Evolutionary conservation across 2,113 vertebrate genomes (phyloP), one percentile per base, ranked within the genome.

Genomic region (Heteronetta atricapilla): DNA sequence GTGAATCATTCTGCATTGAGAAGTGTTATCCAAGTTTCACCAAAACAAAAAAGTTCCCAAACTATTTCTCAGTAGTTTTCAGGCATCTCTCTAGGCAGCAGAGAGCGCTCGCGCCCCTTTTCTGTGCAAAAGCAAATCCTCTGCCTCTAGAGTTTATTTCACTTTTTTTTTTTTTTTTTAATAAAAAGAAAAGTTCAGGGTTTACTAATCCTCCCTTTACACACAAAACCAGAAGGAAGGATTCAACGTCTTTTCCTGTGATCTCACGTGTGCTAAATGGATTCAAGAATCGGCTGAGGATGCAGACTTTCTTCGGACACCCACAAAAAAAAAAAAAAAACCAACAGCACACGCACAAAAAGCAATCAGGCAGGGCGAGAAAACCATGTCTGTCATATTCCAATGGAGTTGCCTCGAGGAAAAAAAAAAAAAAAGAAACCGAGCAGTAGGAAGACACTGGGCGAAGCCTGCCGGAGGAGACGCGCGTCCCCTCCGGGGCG

Each of bases 81-180:
- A 94, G 95, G 96, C 95, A 89, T 89, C 94, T 94, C 90, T 89
- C 55, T 83, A 94, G 95, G 75, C 97, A 96, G 97, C 96, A 97
- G 97, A 96, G 93, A 95, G 96, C 88, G 92, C 96, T 92, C 92
- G 34, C 46, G 82, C 84, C 86, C 91, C 88, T 95, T 78, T 62
- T 68, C 92, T 96, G 95, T 97, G 97, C 96, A 97, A 96, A 97
- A 96, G 96, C 84, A 95, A 97, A 90, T 97, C 96, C 98, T 97
- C 97, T 98, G 96, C 96, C 97, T 91, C 87, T 97, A 97, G 97
- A 98, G 97, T 98, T 88, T 75, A 91, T 97, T 93, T 93, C 81
- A 56, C 44, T 40, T 90, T 80, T 58, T 83, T 69, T n/a, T n/a
- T n/a, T n/a, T n/a, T n/a, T n/a, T n/a, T n/a, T n/a, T n/a, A n/a